phyloP scores from a whole-genome alignment of 1,140 invertebrate genomes.

The Ctenoplectra terminalis region DNA sequence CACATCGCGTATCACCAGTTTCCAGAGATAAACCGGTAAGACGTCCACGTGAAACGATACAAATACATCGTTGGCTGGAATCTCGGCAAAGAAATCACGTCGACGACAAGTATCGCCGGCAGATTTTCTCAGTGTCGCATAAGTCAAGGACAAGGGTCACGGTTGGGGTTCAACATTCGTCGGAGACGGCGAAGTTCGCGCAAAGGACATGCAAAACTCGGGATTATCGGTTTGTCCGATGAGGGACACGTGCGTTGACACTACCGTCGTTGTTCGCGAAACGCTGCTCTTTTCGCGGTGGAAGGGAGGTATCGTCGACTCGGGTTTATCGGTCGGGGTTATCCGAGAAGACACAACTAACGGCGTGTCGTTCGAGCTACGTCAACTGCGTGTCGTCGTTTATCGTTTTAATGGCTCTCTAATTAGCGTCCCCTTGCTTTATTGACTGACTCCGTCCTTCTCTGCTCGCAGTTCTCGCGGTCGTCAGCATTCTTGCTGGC shows the following conservation, averaged over 20 bases:
- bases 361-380: conserved; percentile 76
- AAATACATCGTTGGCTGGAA: neutral
- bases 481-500: neutral
- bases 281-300: conserved; percentile 26
- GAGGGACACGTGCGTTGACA: conserved; percentile 60
- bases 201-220: conserved; percentile 10
- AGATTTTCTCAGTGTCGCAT: neutral
- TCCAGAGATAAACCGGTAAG: neutral
- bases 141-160: conserved; percentile 28
- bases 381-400: conserved; percentile 81
- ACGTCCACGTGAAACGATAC: no score
- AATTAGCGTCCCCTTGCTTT: conserved; percentile 77
- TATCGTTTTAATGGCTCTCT: conserved; percentile 81
- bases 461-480: neutral
- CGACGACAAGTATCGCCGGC: neutral
- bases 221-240: conserved; percentile 7
- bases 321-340: conserved; percentile 79
- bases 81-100: neutral
- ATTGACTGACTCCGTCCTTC: conserved; percentile 38
- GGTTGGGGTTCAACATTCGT: neutral
- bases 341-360: conserved; percentile 82
- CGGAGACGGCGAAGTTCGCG: neutral
- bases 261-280: conserved; percentile 70
- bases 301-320: conserved; percentile 39
- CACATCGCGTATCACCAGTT: neutral